Evolutionary conservation across 2,888 invertebrate genomes (phyloP).

Genomic region (Chironomus tentans): DNA sequence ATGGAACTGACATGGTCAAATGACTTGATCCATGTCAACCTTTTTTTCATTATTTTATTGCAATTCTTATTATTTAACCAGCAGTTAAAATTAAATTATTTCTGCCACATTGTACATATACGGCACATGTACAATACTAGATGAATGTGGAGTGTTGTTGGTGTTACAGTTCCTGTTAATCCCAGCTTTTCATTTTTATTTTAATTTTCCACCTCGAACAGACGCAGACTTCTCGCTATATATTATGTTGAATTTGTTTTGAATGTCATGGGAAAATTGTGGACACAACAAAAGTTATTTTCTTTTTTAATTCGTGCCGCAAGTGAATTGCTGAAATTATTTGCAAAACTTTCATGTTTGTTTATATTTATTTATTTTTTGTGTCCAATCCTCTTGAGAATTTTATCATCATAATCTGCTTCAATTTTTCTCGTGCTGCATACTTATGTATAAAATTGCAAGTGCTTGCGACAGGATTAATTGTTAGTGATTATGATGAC

Average conservation of each 20-base stretch:
- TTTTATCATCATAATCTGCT: no score
- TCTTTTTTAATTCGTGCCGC: neutral
- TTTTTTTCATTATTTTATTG: no score
- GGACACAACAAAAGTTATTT: neutral
- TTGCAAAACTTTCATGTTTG: neutral
- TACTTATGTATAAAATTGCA: neutral
- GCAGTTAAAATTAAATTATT: neutral
- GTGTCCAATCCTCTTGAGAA: no score
- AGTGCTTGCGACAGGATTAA: neutral
- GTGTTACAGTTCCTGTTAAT: no score
- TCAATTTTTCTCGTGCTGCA: no score
- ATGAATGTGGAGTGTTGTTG: no score
- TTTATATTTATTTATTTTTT: no score
- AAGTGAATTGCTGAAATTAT: no score
- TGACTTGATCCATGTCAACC: no score
- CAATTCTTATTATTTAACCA: no score
- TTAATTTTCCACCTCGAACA: neutral
- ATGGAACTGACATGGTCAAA: no score
- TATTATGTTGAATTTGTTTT: neutral
- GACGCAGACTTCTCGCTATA: neutral
- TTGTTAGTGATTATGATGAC: constrained; percentile 8
- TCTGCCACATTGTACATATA: neutral
- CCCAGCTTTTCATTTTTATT: neutral
- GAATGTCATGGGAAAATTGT: neutral
- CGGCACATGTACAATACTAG: no score